Conservation (phyloP, 2,888 invertebrate species). For the Trachelus iudaicus region DNA sequence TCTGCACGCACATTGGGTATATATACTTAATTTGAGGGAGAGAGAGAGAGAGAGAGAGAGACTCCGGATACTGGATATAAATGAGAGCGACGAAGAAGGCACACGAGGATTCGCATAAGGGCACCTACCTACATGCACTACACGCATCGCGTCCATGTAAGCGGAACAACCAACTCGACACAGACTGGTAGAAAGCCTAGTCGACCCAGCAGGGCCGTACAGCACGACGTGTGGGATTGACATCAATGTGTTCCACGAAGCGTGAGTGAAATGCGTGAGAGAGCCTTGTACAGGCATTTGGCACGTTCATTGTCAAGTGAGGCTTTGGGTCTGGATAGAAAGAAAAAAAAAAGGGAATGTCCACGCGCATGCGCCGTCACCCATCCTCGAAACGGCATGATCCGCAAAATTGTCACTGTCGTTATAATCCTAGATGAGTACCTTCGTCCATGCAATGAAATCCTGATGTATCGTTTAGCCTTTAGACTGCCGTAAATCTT, state of each 20-base stretch:
- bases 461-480: not conserved
- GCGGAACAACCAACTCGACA: not conserved
- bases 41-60: not conserved
- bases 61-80: not conserved
- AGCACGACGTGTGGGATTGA: constrained; percentile 37
- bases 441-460: not conserved
- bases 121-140: not conserved
- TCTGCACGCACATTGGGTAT: not conserved
- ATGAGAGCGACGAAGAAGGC: not conserved
- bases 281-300: constrained; percentile 8
- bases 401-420: constrained; percentile 15
- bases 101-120: not conserved
- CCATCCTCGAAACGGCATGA: constrained; percentile 5
- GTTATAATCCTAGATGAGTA: not conserved
- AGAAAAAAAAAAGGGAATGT: not conserved
- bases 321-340: not conserved
- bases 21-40: not conserved
- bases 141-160: not conserved
- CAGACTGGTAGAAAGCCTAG: not conserved
- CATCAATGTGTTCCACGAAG: constrained; percentile 41
- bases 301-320: constrained; percentile 18
- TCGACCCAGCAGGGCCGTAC: not conserved
- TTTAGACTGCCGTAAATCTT: too few species aligned
- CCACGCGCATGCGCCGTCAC: constrained; percentile 1
- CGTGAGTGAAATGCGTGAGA: constrained; percentile 34